Percentiles rank a stretch among this genome's conserved stretches.
Conservation (phyloP, 2,113 vertebrate genomes). For the Formicarius rufipectus region DNA sequence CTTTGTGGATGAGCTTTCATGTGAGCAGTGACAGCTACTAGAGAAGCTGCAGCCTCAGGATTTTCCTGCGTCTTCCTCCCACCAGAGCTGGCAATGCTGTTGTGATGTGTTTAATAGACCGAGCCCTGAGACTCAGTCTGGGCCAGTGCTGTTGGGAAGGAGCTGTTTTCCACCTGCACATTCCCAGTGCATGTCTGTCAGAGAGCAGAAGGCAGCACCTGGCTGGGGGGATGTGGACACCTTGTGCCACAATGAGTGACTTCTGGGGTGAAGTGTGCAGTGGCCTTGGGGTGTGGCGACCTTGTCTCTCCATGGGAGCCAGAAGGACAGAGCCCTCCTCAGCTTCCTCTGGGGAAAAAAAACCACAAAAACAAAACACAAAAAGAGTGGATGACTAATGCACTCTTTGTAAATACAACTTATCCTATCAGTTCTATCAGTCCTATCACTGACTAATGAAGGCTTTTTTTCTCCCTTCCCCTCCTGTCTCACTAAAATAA, state of each 20-base stretch:
- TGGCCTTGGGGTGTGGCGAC: not conserved
- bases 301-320: not conserved
- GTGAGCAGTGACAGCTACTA: slow-evolving; percentile 24
- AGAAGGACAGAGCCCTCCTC: not conserved
- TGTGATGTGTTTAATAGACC: not conserved
- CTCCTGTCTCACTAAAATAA: not conserved
- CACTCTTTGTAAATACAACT: slow-evolving; percentile 37
- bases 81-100: not conserved
- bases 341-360: not conserved
- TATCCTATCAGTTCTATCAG: not conserved
- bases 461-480: not conserved
- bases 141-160: not conserved
- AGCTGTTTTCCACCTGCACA: not conserved
- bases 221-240: not conserved
- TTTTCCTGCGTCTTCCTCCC: not conserved
- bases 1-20: slow-evolving; percentile 13
- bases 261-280: not conserved
- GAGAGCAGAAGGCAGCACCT: not conserved
- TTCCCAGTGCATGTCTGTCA: not conserved
- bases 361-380: too few relatives aligned
- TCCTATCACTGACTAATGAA: slow-evolving; percentile 36
- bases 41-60: slow-evolving; percentile 32
- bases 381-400: slow-evolving; percentile 35
- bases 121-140: not conserved
- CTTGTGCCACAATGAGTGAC: rapidly evolving